Evolutionary conservation across 2,888 invertebrate species (phyloP).

Genomic region (Coenonympha arcania): DNA sequence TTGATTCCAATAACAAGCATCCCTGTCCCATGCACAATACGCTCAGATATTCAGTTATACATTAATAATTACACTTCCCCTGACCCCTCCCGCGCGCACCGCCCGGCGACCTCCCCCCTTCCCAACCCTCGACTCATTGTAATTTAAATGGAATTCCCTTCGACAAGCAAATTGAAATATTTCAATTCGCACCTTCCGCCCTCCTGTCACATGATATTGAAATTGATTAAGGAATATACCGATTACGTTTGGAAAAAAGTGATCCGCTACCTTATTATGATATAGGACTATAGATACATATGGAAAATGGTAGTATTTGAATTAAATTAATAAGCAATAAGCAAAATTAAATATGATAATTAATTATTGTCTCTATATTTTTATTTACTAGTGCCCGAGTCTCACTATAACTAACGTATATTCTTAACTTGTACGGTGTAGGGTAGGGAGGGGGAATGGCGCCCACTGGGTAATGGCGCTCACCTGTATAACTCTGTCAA

Average conservation of each 20-base stretch:
- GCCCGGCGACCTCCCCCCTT: conserved; percentile 21
- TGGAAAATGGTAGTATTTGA: neutral
- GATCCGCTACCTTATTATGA: neutral
- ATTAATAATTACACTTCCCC: conserved; percentile 55
- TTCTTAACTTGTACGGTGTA: too few relatives aligned
- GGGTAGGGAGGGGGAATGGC: too few relatives aligned
- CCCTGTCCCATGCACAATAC: conserved; percentile 27
- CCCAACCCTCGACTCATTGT: conserved; percentile 55
- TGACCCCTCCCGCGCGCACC: conserved; percentile 22
- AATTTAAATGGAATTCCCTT: conserved; percentile 71
- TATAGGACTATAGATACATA: neutral
- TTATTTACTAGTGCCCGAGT: too few relatives aligned
- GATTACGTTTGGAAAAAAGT: conserved; percentile 1
- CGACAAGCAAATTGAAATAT: conserved; percentile 72
- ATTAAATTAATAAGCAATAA: too few relatives aligned
- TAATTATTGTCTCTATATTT: too few relatives aligned
- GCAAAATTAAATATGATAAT: too few relatives aligned
- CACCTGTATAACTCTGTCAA: too few relatives aligned
- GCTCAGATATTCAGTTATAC: conserved; percentile 59
- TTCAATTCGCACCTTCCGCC: conserved; percentile 65
- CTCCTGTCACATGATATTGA: conserved; percentile 40
- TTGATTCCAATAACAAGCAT: conserved; percentile 21
- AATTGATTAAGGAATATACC: conserved; percentile 50
- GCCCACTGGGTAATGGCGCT: too few relatives aligned
- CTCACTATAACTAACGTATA: too few relatives aligned